Base-by-base conservation (phyloP, 2,113 vertebrate genomes). In the Heptranchias perlo region DNA sequence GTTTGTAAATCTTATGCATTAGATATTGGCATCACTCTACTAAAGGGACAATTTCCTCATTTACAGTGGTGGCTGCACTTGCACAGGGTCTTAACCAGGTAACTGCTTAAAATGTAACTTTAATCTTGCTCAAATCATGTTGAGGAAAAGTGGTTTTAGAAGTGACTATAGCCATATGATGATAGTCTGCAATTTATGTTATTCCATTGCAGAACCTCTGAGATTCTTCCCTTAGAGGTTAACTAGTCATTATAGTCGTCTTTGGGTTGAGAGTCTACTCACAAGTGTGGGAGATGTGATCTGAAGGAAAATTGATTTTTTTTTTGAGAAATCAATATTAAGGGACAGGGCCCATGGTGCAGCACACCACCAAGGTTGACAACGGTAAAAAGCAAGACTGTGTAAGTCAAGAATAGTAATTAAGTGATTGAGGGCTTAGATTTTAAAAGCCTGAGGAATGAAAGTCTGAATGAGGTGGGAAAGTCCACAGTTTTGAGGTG, bases 1-100 rank as follows among this genome's bases (percentile, higher is more conserved):
- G 44, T 89, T 52, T 89, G 86, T 58, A 58, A 54, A 35, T 58
- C 49, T 91, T 35, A 52, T 91, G 11, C 87, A 91, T 35, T 52
- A 58, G 84, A 49, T 87, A 87, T 28, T 49, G n/a, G 47, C 84
- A 52, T 91, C 28, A 91, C 52, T 91, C 28, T 54, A 58, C 52
- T 54, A 58, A 89, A 89, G 28, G 86, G 52, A 89, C 86, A 58
- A 35, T 58, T 58, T 58, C 52, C 52, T 58, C 52, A 91, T 91
- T 58, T 91, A 91, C 87, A 91, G 52, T 58, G 86, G 28, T 91
- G 52, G 87, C 35, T n/a, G 31, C 14, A 92, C 31, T 92, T 58
- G 61, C 52, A n/a, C 87, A 58, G 86, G 54, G 52, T 92, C 52
- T 92, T 92, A 61, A 61, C 54, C 87, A 92, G 52, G 54, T 92